Evolutionary conservation across 1,140 invertebrate species (phyloP).

Genomic region (Patella vulgata): DNA sequence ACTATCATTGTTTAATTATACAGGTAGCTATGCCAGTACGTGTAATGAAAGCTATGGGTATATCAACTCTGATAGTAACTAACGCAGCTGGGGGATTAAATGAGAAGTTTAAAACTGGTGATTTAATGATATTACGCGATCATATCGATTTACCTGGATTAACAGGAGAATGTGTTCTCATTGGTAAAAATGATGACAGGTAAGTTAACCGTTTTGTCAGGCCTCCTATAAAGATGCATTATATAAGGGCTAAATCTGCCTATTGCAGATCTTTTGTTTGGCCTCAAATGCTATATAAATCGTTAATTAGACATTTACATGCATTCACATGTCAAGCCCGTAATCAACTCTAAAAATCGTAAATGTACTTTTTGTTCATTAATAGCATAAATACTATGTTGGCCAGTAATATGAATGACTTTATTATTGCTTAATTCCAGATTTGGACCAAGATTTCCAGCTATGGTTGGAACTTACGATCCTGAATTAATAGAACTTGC

Average conservation of each 20-base stretch:
- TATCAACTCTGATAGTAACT: conserved; percentile 86
- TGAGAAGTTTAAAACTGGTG: conserved; percentile 84
- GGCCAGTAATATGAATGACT: too few relatives aligned
- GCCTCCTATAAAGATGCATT: too few relatives aligned
- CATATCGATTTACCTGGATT: conserved; percentile 89
- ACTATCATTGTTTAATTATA: conserved; percentile 36
- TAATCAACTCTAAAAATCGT: too few relatives aligned
- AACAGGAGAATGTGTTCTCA: conserved; percentile 89
- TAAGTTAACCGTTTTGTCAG: too few relatives aligned
- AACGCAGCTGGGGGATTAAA: conserved; percentile 96
- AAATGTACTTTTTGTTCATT: too few relatives aligned
- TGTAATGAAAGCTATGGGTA: conserved; percentile 93
- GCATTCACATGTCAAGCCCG: too few relatives aligned
- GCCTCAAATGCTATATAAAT: too few relatives aligned
- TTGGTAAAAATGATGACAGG: conserved; percentile 93
- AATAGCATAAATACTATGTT: too few relatives aligned
- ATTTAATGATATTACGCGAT: conserved; percentile 96
- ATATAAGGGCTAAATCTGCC: too few relatives aligned
- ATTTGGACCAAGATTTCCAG: conserved; percentile 90
- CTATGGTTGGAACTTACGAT: conserved; percentile 89
- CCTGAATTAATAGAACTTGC: conserved; percentile 77
- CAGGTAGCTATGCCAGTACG: conserved; percentile 93
- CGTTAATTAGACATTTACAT: too few relatives aligned
- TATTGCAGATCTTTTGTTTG: too few relatives aligned
- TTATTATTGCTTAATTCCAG: too few relatives aligned